Percentiles rank a stretch among this genome's conserved stretches.
Conservation (phyloP, 2,888 invertebrate species). For the Megamerina dolium region DNA sequence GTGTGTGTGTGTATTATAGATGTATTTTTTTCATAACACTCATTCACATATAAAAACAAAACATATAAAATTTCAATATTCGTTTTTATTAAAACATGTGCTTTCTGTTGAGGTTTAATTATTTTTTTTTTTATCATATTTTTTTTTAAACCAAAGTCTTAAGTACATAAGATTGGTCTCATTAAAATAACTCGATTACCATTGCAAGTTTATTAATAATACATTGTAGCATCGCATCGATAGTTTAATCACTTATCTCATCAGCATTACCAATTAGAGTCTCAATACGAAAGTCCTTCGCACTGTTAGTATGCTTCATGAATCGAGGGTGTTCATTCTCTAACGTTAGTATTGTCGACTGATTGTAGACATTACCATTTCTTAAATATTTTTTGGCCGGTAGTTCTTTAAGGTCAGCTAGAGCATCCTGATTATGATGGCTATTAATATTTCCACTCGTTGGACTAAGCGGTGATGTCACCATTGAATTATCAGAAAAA, state of each 20-base stretch:
- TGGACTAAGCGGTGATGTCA: conserved; percentile 25
- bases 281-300: conserved; percentile 49
- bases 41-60: no score
- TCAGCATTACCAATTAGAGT: conserved; percentile 45
- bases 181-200: not conserved
- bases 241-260: conserved; percentile 29
- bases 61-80: no score
- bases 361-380: conserved; percentile 24
- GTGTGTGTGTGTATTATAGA: conserved; percentile 2
- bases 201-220: not conserved
- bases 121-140: no score
- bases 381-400: conserved; percentile 14
- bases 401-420: conserved; percentile 16
- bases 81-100: no score
- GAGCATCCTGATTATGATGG: no score
- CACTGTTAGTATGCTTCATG: conserved; percentile 37
- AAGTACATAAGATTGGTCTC: conserved; percentile 1
- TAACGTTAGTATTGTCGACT: conserved; percentile 29
- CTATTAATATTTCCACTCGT: not conserved
- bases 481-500: conserved; percentile 33
- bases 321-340: conserved; percentile 35
- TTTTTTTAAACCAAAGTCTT: no score
- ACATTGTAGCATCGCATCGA: no score
- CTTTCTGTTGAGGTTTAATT: conserved; percentile 7
- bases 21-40: no score